These are phyloP conservation scores for Lophotriccus pileatus DNA, from an alignment of 2,797 vertebrate species.

Conservation along the genomic window DNA sequence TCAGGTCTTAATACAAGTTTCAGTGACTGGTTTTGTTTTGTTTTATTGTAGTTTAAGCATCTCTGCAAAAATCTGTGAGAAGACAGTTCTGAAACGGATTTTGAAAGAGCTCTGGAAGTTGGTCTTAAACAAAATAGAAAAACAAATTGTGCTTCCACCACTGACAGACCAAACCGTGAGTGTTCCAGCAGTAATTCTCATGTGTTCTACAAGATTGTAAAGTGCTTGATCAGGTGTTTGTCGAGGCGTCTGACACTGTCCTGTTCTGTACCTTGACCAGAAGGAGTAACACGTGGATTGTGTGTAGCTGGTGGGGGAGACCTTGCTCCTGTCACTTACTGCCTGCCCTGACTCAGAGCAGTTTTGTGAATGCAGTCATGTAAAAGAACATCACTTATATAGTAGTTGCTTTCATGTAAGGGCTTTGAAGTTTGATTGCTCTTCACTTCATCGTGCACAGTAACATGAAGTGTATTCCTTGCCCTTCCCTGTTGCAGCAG, in stretches of 20 bases:
- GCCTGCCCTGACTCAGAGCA: background rate
- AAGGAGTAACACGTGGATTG: background rate
- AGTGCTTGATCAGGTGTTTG: background rate
- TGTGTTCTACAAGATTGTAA: background rate
- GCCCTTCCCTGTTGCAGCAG: background rate
- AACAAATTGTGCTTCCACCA: slow-evolving; percentile 92
- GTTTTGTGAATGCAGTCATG: background rate
- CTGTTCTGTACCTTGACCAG: background rate
- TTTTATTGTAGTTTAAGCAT: slow-evolving; percentile 86
- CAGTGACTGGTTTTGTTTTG: background rate
- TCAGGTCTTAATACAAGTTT: background rate
- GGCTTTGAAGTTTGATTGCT: background rate
- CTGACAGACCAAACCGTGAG: slow-evolving; percentile 94
- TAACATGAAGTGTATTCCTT: background rate
- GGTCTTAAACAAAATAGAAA: slow-evolving; percentile 94
- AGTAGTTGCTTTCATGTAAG: background rate
- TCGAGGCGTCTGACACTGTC: background rate
- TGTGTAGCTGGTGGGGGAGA: background rate
- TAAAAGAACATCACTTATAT: background rate
- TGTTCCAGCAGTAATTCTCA: background rate
- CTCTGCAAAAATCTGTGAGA: slow-evolving; percentile 98
- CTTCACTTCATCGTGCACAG: background rate
- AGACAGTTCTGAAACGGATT: slow-evolving; percentile 95
- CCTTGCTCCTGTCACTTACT: background rate
- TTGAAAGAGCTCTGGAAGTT: slow-evolving; percentile 98